Conservation (phyloP, 2,113 vertebrate genomes). For the Ploceus nigricollis region DNA sequence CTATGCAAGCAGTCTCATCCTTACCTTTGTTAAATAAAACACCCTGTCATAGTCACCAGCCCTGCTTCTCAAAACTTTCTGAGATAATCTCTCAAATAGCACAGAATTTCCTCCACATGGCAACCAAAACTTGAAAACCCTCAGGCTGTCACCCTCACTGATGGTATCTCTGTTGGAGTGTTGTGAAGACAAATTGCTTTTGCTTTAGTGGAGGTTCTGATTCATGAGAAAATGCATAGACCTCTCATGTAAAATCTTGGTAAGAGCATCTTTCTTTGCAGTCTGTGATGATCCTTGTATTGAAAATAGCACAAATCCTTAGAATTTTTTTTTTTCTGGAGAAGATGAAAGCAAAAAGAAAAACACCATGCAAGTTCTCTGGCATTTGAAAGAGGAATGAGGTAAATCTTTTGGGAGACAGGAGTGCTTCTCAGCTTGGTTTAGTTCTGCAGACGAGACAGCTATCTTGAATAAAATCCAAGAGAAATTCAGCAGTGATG, state of each 20-base stretch:
- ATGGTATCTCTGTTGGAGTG: not conserved
- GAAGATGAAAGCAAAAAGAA: not conserved
- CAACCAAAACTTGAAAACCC: not conserved
- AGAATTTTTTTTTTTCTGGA: not conserved
- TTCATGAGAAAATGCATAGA: not conserved
- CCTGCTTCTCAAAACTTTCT: not conserved
- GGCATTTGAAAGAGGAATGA: constrained; percentile 8
- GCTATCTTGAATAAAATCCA: not conserved
- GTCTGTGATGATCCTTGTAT: not conserved
- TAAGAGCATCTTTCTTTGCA: not conserved
- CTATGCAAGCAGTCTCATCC: not conserved
- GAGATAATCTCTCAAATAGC: not conserved
- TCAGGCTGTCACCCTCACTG: not conserved
- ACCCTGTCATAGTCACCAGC: not conserved
- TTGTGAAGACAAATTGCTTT: constrained; percentile 19
- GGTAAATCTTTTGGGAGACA: not conserved
- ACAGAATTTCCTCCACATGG: not conserved
- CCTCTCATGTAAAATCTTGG: not conserved
- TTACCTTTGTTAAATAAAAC: not conserved
- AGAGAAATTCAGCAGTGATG: not conserved
- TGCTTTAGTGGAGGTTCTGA: not conserved
- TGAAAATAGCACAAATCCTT: not conserved
- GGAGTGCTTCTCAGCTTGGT: not conserved
- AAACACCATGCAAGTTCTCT: not conserved
- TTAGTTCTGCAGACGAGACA: not conserved